phyloP scores from a whole-genome alignment of 2,888 invertebrate species.

The Diplazon laetatorius region DNA sequence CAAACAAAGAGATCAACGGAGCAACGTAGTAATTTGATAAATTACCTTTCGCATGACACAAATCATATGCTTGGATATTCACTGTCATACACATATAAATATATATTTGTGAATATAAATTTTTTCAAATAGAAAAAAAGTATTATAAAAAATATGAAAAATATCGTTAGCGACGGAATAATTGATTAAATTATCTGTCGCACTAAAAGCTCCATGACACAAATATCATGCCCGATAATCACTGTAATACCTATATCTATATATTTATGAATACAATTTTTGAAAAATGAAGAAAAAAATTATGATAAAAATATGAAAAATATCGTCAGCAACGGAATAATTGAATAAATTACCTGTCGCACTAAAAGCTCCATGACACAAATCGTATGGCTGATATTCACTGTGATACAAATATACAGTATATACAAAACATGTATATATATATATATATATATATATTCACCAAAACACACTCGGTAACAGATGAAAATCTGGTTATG shows the following conservation, averaged over 20 bases:
- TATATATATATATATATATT: too few species aligned
- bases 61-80: too few species aligned
- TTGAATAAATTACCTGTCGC: conserved; percentile 60
- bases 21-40: too few species aligned
- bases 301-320: not conserved
- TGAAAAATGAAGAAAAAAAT: too few species aligned
- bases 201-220: conserved; percentile 58
- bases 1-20: too few species aligned
- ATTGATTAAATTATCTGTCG: conserved; percentile 58
- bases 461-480: conserved; percentile 27
- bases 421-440: too few species aligned
- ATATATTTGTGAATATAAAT: not conserved
- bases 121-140: not conserved
- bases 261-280: not conserved
- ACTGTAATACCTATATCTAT: conserved; percentile 16
- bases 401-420: conserved; percentile 9
- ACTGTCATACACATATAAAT: too few species aligned
- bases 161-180: not conserved
- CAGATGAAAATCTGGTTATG: conserved; percentile 60
- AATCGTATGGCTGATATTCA: conserved; percentile 21
- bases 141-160: not conserved
- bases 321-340: not conserved
- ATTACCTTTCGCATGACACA: too few species aligned
- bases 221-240: conserved; percentile 19
- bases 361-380: conserved; percentile 56